phyloP scores from a whole-genome alignment of 1,140 invertebrate genomes.

The Caenorhabditis inopinata region DNA sequence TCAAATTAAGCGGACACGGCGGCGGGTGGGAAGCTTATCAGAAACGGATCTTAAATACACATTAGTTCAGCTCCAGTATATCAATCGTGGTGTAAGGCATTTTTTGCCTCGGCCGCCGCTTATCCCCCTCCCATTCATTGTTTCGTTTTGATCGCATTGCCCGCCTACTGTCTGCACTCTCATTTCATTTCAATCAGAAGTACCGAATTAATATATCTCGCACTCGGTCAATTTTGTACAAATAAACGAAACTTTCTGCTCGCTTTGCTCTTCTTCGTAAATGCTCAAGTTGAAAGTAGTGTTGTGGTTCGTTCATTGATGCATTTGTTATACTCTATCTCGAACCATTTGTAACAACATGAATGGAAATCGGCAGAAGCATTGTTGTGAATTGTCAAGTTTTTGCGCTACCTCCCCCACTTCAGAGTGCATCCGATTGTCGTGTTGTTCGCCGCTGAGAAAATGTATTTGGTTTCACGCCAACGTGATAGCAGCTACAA shows the following conservation, averaged over 20 bases:
- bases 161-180: background rate
- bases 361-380: constrained; percentile 14
- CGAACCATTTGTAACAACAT: constrained; percentile 29
- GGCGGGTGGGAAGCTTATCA: background rate
- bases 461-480: constrained; percentile 28
- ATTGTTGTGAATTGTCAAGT: constrained; percentile 24
- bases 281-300: background rate
- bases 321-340: background rate
- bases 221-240: background rate
- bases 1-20: background rate
- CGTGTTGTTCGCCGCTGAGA: background rate
- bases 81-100: constrained; percentile 21
- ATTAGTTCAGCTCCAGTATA: constrained; percentile 7
- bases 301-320: constrained; percentile 12
- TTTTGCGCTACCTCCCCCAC: background rate
- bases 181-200: background rate
- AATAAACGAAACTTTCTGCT: no score
- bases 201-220: background rate
- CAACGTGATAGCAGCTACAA: constrained; percentile 26
- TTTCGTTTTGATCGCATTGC: constrained; percentile 11
- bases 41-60: constrained; percentile 25
- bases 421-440: constrained; percentile 4
- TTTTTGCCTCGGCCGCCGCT: background rate
- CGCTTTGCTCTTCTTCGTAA: no score
- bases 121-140: background rate